These are phyloP conservation scores for Acleris sparsana DNA, from an alignment of 2,888 invertebrate species.

Conservation along the genomic window DNA sequence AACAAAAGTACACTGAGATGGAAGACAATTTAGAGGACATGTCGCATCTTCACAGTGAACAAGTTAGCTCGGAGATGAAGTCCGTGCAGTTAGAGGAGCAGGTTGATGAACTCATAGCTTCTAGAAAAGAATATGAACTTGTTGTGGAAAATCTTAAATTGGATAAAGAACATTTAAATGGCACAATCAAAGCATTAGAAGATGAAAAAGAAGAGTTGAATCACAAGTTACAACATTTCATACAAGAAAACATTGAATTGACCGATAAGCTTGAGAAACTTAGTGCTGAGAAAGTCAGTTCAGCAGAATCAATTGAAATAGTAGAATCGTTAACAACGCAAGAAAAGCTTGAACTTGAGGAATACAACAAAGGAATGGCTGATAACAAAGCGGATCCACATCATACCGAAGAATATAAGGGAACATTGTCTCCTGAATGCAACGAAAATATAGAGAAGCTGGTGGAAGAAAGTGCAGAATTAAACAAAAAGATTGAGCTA, in stretches of 20 bases:
- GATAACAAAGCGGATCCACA: conserved; percentile 50
- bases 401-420: conserved; percentile 47
- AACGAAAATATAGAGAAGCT: conserved; percentile 83
- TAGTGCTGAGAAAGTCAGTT: conserved; percentile 88
- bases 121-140: conserved; percentile 75
- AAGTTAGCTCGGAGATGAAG: conserved; percentile 90
- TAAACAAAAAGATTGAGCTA: conserved; percentile 86
- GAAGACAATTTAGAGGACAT: conserved; percentile 85
- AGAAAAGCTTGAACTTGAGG: conserved; percentile 87
- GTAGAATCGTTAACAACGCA: conserved; percentile 88
- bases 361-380: conserved; percentile 84
- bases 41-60: conserved; percentile 85
- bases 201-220: conserved; percentile 85
- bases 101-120: conserved; percentile 82
- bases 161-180: conserved; percentile 81
- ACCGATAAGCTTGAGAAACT: conserved; percentile 89
- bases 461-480: conserved; percentile 85
- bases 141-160: conserved; percentile 77
- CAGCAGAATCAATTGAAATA: conserved; percentile 90
- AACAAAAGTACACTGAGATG: conserved; percentile 85
- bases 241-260: conserved; percentile 89
- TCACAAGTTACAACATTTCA: conserved; percentile 85
- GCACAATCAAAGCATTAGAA: conserved; percentile 81
- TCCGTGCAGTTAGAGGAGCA: conserved; percentile 91
- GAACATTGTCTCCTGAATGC: conserved; percentile 58